A percentile compares a stretch with the other conserved stretches of the same genome.
These are phyloP conservation scores for Priocnemis perturbator DNA, from an alignment of 2,888 invertebrate species.

Conservation along the genomic window DNA sequence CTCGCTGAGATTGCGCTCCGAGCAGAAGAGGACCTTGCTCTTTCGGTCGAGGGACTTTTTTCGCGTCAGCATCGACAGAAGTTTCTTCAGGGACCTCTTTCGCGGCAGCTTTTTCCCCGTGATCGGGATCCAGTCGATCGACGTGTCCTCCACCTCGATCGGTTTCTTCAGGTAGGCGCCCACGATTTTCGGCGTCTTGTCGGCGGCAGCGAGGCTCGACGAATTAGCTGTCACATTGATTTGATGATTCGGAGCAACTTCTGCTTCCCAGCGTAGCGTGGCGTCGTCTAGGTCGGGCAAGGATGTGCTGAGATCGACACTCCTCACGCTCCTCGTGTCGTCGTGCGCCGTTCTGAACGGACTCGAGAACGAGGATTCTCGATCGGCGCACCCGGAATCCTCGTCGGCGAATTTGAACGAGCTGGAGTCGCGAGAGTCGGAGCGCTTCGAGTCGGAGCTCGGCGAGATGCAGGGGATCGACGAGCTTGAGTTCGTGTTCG, in stretches of 20 bases:
- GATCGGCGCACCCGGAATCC: neutral
- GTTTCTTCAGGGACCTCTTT: constrained; percentile 59
- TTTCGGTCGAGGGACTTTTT: constrained; percentile 22
- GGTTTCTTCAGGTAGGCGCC: constrained; percentile 63
- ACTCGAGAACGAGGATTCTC: neutral
- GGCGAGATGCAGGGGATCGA: too few relatives aligned
- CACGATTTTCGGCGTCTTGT: constrained; percentile 53
- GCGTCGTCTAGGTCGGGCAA: neutral
- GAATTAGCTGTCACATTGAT: neutral
- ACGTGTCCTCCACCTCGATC: constrained; percentile 58
- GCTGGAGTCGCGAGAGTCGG: neutral
- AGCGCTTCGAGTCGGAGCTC: too few relatives aligned
- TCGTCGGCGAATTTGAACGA: neutral
- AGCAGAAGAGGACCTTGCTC: constrained; percentile 33
- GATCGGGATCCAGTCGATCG: constrained; percentile 63
- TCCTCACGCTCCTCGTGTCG: neutral
- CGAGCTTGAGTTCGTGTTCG: too few relatives aligned
- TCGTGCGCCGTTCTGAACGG: constrained; percentile 8
- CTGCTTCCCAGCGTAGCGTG: neutral
- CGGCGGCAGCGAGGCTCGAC: neutral
- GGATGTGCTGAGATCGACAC: constrained; percentile 1
- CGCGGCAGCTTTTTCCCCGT: constrained; percentile 56
- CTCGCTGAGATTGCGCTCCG: constrained; percentile 47
- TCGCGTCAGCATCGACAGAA: constrained; percentile 49
- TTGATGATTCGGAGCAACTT: neutral